phyloP scores from a whole-genome alignment of 35 echinoderm and acorn worm genomes.

The Acanthaster planci region DNA sequence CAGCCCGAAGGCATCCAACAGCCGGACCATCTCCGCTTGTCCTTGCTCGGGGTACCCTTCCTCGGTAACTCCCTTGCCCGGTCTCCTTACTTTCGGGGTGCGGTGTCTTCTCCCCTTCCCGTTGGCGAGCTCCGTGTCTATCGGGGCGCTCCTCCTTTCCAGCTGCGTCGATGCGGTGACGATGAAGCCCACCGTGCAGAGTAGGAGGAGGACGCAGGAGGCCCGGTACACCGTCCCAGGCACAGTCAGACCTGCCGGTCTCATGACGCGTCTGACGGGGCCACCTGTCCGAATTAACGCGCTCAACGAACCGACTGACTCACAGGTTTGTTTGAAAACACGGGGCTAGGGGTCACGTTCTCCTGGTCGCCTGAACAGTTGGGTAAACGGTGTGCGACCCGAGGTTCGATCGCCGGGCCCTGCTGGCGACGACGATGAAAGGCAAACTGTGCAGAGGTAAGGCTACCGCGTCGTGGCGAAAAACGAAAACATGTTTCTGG shows the following conservation, averaged over 20 bases:
- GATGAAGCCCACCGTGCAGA: background rate
- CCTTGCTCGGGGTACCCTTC: background rate
- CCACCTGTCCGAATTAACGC: conserved; percentile 12
- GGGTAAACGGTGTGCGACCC: conserved; percentile 2
- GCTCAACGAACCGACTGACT: background rate
- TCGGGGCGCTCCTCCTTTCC: background rate
- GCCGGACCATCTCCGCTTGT: conserved; percentile 9
- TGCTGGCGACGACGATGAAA: background rate
- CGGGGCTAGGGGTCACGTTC: conserved; percentile 9
- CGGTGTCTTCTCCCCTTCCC: conserved; percentile 11
- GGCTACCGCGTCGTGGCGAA: background rate
- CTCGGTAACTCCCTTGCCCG: background rate
- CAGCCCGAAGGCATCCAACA: conserved; percentile 38
- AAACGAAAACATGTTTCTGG: conserved; percentile 16
- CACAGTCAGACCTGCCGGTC: background rate
- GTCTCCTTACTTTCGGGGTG: background rate
- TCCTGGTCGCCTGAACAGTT: conserved; percentile 22
- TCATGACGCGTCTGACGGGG: conserved; percentile 17
- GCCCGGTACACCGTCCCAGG: background rate
- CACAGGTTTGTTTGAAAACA: background rate
- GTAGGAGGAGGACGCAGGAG: conserved; percentile 11
- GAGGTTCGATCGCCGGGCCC: background rate
- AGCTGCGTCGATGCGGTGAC: background rate
- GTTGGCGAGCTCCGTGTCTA: no score
- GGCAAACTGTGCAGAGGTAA: background rate